Conservation (phyloP, 2,113 vertebrate genomes). For the human (Homo sapiens) region GRCh38 chr2:197156001-197156500, state of each 20-base stretch:
- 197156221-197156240: no score
- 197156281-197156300: no score
- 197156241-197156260: no score
- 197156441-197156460: not conserved
- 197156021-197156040: not conserved
- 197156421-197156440: conserved; percentile 1
- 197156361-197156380: not conserved
- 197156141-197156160: no score
- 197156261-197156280: no score
- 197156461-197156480: not conserved
- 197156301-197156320: no score
- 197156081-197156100: no score
- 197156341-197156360: not conserved
- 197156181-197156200: no score
- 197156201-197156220: rapidly evolving
- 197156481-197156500: not conserved
- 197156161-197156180: no score
- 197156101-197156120: no score
- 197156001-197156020: not conserved
- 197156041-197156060: not conserved
- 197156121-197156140: no score
- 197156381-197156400: not conserved
- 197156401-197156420: not conserved
- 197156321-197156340: no score
- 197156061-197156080: not conserved